These are phyloP conservation scores for Opisthocomus hoazin DNA, from an alignment of 2,113 vertebrate genomes.

Conservation along the genomic window DNA sequence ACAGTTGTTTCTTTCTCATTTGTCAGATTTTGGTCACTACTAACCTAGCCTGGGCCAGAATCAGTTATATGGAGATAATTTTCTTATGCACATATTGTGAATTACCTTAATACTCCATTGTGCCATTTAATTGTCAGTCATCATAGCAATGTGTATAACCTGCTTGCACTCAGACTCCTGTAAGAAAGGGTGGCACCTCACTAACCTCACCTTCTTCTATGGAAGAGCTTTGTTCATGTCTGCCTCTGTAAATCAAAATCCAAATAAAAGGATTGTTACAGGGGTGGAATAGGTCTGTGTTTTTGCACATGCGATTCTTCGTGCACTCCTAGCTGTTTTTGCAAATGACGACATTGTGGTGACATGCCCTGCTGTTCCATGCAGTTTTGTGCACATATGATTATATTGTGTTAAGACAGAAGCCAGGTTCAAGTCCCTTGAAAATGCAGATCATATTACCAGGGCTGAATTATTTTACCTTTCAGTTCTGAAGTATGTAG, in stretches of 20 bases:
- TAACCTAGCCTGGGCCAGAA: neutral
- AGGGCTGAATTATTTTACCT: neutral
- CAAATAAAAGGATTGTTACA: neutral
- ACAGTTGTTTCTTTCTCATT: neutral
- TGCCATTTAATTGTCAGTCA: neutral
- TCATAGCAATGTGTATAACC: neutral
- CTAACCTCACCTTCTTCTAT: neutral
- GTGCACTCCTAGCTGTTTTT: neutral
- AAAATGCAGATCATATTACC: neutral
- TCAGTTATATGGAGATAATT: neutral
- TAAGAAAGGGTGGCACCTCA: neutral
- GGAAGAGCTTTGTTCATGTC: neutral
- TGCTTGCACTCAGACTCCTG: neutral
- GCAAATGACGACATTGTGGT: neutral
- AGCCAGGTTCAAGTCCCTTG: neutral
- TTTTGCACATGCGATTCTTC: neutral
- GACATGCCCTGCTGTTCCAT: neutral
- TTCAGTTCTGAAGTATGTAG: neutral
- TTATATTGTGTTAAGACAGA: neutral
- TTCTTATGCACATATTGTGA: neutral
- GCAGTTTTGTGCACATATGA: neutral
- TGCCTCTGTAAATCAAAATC: neutral
- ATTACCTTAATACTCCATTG: neutral
- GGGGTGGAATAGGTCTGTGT: accelerated
- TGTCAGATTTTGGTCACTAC: neutral